Evolutionary conservation across 1,140 invertebrate genomes (phyloP).

Genomic region (Nomia melanderi): DNA sequence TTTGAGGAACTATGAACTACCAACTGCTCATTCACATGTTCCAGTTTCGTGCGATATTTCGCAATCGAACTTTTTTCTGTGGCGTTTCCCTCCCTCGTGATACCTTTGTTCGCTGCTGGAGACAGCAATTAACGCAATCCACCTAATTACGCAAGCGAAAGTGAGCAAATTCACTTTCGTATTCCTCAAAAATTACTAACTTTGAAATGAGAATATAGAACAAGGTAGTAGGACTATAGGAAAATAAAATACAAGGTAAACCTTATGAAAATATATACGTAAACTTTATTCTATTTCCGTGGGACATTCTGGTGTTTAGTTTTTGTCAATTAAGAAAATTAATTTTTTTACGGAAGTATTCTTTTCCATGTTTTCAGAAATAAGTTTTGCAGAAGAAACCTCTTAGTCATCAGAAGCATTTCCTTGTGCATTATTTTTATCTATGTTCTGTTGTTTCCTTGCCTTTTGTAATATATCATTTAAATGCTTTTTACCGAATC

Average conservation of each 20-base stretch:
- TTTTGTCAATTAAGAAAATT: neutral
- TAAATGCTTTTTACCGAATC: constrained; percentile 82
- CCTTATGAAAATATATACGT: neutral
- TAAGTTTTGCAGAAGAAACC: neutral
- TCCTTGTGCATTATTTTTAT: neutral
- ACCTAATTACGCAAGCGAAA: neutral
- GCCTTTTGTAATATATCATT: constrained; percentile 53
- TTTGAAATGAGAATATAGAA: neutral
- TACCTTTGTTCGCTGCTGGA: neutral
- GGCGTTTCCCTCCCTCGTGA: neutral
- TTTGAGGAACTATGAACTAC: neutral
- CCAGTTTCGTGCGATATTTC: constrained; percentile 26
- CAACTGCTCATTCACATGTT: constrained; percentile 12
- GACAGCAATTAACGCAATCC: too few relatives aligned
- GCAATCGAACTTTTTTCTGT: neutral
- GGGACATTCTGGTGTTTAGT: neutral
- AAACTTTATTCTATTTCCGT: constrained; percentile 31
- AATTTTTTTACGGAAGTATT: neutral
- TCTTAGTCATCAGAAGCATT: neutral
- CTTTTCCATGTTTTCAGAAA: neutral
- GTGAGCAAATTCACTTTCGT: neutral
- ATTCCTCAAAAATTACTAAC: neutral
- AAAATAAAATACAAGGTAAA: neutral
- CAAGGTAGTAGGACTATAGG: neutral
- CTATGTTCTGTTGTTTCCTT: neutral